Evolutionary conservation across 30 jellyfish, hydroid and myxozoan species (phyloP).

Genomic region (Cassiopea andromeda): DNA sequence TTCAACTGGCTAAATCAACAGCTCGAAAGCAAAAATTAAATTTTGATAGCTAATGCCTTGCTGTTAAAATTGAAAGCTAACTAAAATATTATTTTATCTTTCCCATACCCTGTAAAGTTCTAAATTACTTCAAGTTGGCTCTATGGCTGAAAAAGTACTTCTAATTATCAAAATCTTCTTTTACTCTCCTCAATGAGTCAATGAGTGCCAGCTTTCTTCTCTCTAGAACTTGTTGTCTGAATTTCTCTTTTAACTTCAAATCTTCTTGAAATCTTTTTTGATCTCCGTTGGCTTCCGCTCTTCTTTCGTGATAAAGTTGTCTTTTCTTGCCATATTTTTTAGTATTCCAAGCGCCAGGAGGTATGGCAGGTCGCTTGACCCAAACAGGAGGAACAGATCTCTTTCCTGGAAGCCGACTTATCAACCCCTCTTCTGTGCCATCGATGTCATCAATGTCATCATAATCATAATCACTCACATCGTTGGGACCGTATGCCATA

Average conservation of each 20-base stretch:
- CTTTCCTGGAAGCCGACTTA: slow-evolving; percentile 9
- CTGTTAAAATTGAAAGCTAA: not conserved
- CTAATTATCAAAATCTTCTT: slow-evolving; percentile 1
- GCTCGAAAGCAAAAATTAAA: too few relatives aligned
- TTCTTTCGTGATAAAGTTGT: not conserved
- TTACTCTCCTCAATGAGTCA: not conserved
- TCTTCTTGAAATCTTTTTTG: not conserved
- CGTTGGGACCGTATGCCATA: not conserved
- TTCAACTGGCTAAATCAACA: too few relatives aligned
- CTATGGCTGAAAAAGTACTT: not conserved
- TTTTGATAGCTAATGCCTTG: too few relatives aligned
- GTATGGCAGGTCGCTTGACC: slow-evolving; percentile 18
- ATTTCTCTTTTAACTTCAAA: too few relatives aligned
- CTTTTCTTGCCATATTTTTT: not conserved
- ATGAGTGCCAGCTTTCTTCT: slow-evolving; percentile 6
- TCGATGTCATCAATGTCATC: not conserved
- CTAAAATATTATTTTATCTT: not conserved
- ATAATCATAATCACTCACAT: slow-evolving; percentile 1
- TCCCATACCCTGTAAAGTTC: not conserved
- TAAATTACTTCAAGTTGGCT: not conserved
- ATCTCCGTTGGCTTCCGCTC: not conserved
- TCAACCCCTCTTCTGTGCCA: not conserved
- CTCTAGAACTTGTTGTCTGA: slow-evolving; percentile 1
- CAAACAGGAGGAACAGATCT: slow-evolving; percentile 12
- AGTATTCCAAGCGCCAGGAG: slow-evolving; percentile 38